Evolutionary conservation across 2,888 invertebrate genomes (phyloP), one percentile per base, ranked within the genome.

Genomic region (Lasioglossum vierecki): DNA sequence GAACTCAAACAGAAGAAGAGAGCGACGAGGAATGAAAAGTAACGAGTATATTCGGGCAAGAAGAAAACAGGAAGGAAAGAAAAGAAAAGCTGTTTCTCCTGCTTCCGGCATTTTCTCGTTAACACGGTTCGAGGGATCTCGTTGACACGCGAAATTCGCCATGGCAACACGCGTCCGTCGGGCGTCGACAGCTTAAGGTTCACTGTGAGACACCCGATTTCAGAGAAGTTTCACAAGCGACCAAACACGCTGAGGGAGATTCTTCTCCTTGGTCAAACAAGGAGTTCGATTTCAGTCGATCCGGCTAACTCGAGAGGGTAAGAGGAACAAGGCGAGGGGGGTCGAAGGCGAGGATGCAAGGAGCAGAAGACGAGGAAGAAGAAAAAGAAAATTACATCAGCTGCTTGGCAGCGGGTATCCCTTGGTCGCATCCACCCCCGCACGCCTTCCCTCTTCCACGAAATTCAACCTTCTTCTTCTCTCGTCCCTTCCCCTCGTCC

Each of bases 251-350:
- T 0, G 22, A 22, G 39, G 39, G 46, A 26, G 60, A 82, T 73
- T 83, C 46, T 81, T 81, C 82, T 78, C 70, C 76, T 44, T 80
- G 79, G 60, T 72, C 89, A 79, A 84, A 88, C 90, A 90, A 88
- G 90, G 89, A 81, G 83, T 83, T 80, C 78, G 83, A 88, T 90
- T 88, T 89, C 82, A 70, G 30, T 72, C 66, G 83, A 74, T 70
- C 72, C 46, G 49, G 66, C 22, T 30, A 73, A 76, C 79, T 46
- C 60, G 71, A 22, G 26, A 18, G 41, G 9, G 35, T 6, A 63
- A 66, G 35, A 39, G 22, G 26, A 49, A 68, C 3, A 11, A 26
- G 13, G 63, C n/a, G 30, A 5, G 18, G 63, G 9, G 26, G 57
- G 2, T 77, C 18, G n/a, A 26, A 15, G 70, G 39, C 30, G 41